A percentile compares a stretch with the other conserved stretches of the same genome.
These are phyloP conservation scores for Anas flavirostris DNA, from an alignment of 2,797 vertebrate species.

Conservation along the genomic window DNA sequence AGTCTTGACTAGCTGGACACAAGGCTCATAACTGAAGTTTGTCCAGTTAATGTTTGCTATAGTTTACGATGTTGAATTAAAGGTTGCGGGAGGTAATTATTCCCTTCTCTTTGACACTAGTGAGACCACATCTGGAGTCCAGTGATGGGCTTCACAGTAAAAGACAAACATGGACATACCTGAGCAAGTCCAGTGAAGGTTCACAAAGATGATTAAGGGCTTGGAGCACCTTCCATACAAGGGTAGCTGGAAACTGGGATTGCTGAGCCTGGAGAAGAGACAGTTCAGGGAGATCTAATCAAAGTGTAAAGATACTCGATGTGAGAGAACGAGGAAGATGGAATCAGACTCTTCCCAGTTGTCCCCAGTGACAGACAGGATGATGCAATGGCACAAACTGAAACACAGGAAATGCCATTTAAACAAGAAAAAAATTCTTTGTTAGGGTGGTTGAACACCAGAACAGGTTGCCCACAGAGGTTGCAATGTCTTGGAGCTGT, in stretches of 20 bases:
- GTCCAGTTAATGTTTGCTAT: neutral
- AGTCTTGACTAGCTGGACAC: neutral
- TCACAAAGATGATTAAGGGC: neutral
- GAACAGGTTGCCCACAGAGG: neutral
- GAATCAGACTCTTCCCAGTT: neutral
- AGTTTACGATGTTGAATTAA: neutral
- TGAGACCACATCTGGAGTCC: neutral
- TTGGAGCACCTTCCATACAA: neutral
- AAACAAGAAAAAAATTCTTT: neutral
- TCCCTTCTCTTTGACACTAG: neutral
- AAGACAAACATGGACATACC: neutral
- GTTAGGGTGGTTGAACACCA: neutral
- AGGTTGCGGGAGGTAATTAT: neutral
- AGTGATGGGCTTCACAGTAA: neutral
- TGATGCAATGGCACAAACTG: neutral
- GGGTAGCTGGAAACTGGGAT: neutral
- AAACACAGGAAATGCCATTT: neutral
- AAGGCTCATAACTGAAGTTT: neutral
- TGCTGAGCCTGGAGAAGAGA: neutral
- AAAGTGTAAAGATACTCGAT: accelerated
- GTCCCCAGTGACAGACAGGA: neutral
- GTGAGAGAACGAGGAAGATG: neutral
- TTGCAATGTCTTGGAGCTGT: neutral
- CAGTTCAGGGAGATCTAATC: neutral
- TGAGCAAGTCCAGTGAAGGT: accelerated